Percentiles rank a stretch among this genome's conserved stretches.
phyloP scores from a whole-genome alignment of 2,888 invertebrate species.

The Monoplex corrugatus region DNA sequence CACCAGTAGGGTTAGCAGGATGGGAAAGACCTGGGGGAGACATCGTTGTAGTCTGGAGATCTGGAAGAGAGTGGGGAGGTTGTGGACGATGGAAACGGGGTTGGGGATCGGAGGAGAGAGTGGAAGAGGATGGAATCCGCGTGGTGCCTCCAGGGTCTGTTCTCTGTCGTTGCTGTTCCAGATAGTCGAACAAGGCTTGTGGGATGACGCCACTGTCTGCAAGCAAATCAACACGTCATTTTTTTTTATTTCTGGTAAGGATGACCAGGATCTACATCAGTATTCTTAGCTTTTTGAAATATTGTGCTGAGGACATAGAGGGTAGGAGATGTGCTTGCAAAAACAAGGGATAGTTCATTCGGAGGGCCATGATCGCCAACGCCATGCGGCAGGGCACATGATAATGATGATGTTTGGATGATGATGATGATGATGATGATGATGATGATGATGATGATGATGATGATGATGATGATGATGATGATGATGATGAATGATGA shows the following conservation, averaged over 20 bases:
- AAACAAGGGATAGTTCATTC: no score
- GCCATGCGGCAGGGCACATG: no score
- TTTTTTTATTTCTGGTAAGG: neutral
- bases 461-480: no score
- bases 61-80: neutral
- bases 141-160: neutral
- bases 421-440: no score
- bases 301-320: neutral
- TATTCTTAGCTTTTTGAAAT: neutral
- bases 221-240: neutral
- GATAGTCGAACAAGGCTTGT: slow-evolving; percentile 24
- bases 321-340: neutral
- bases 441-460: no score
- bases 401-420: no score
- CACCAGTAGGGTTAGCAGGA: neutral
- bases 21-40: neutral
- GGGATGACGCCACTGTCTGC: slow-evolving; percentile 31
- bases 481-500: no score
- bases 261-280: neutral
- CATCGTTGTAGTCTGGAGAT: no score
- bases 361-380: no score
- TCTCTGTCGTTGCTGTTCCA: slow-evolving; percentile 3
- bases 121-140: neutral
- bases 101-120: neutral
- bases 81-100: neutral